These are phyloP conservation scores for Plectrocnemia conspersa DNA, from an alignment of 1,140 invertebrate genomes.

Conservation along the genomic window DNA sequence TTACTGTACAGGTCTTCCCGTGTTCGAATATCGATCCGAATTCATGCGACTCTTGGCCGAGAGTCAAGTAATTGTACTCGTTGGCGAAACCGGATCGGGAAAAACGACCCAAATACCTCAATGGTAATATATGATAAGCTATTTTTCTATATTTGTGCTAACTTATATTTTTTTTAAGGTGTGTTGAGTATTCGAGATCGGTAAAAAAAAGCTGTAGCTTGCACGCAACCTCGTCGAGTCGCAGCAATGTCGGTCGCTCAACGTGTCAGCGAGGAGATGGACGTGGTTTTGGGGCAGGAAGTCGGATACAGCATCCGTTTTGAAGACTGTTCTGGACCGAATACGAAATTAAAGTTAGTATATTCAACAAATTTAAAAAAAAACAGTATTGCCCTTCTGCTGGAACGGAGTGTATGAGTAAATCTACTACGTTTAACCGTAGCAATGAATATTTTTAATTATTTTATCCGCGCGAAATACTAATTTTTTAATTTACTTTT, in stretches of 20 bases:
- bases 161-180: slow-evolving; percentile 53
- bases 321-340: slow-evolving; percentile 95
- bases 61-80: slow-evolving; percentile 89
- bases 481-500: slow-evolving; percentile 28
- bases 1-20: slow-evolving; percentile 64
- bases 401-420: too few relatives aligned
- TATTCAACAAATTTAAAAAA: too few relatives aligned
- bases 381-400: too few relatives aligned
- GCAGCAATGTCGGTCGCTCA: slow-evolving; percentile 99
- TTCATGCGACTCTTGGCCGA: slow-evolving; percentile 89
- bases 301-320: slow-evolving; percentile 99
- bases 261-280: slow-evolving; percentile 98
- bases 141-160: slow-evolving; percentile 38
- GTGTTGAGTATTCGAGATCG: slow-evolving; percentile 80
- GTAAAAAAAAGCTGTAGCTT: slow-evolving; percentile 81
- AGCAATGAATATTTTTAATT: too few relatives aligned
- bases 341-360: slow-evolving; percentile 71
- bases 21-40: slow-evolving; percentile 96
- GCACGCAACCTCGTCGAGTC: slow-evolving; percentile 95
- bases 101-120: slow-evolving; percentile 96
- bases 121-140: slow-evolving; percentile 21
- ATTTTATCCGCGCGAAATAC: too few relatives aligned
- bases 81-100: slow-evolving; percentile 94
- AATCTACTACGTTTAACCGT: too few relatives aligned
- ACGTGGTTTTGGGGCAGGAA: slow-evolving; percentile 89